Percentiles rank a stretch among this genome's conserved stretches.
phyloP scores from a whole-genome alignment of 2,888 invertebrate species.

The Sinohyriopsis cumingii region DNA sequence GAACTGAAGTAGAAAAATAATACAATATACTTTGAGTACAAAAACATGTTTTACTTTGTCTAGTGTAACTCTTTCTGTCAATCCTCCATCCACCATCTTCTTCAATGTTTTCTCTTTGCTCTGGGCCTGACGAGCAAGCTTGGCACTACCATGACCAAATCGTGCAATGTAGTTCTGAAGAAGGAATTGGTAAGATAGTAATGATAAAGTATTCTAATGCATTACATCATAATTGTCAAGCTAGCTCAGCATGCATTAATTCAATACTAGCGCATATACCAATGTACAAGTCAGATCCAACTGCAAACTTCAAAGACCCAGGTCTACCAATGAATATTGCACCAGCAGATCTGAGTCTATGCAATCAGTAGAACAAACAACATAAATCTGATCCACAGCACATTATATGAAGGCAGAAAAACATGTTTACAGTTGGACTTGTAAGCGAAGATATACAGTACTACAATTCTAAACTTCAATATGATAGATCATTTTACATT shows the following conservation, averaged over 20 bases:
- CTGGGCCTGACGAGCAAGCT: conserved; percentile 98
- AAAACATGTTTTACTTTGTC: conserved; percentile 79
- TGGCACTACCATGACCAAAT: conserved; percentile 99
- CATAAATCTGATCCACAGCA: too few relatives aligned
- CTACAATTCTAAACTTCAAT: too few relatives aligned
- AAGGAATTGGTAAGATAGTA: conserved; percentile 20
- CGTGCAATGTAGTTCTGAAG: conserved; percentile 95
- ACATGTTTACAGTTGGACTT: too few relatives aligned
- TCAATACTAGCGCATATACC: neutral
- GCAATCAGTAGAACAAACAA: too few relatives aligned
- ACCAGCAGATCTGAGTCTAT: too few relatives aligned
- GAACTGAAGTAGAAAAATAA: neutral
- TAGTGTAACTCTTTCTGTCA: conserved; percentile 91
- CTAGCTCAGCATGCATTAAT: neutral
- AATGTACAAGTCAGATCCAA: too few relatives aligned
- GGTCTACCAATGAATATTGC: too few relatives aligned
- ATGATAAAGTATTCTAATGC: neutral
- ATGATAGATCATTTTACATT: too few relatives aligned
- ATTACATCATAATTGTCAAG: neutral
- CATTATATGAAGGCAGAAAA: too few relatives aligned
- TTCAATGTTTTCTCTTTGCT: conserved; percentile 99
- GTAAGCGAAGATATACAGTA: too few relatives aligned
- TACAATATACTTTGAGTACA: neutral
- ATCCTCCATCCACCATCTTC: conserved; percentile 98
- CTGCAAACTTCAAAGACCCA: too few relatives aligned